These are phyloP conservation scores for Macaria liturata DNA, from an alignment of 2,888 invertebrate genomes.

Conservation along the genomic window DNA sequence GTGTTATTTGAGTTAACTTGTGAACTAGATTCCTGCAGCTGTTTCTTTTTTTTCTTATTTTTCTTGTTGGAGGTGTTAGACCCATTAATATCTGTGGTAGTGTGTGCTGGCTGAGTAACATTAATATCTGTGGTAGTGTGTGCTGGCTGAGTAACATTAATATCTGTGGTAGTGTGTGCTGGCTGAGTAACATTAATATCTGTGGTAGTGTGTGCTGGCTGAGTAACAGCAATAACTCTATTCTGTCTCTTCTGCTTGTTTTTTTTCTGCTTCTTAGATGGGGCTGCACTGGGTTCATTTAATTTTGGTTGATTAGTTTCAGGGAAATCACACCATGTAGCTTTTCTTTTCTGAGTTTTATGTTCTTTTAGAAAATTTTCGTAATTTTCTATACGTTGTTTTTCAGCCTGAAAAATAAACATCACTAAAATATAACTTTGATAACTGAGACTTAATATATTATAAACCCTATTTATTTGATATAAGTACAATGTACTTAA, in stretches of 20 bases:
- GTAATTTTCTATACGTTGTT: slow-evolving; percentile 76
- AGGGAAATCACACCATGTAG: slow-evolving; percentile 83
- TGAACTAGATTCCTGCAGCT: slow-evolving; percentile 17
- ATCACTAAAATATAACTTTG: too few relatives aligned
- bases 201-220: neutral
- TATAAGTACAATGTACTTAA: too few relatives aligned
- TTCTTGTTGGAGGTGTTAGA: slow-evolving; percentile 1
- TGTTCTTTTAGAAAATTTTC: slow-evolving; percentile 78
- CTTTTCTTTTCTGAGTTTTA: slow-evolving; percentile 68
- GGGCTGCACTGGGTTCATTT: slow-evolving; percentile 10
- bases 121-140: too few relatives aligned
- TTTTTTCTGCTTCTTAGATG: slow-evolving; percentile 43
- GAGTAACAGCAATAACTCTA: neutral
- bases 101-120: too few relatives aligned
- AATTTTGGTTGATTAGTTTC: slow-evolving; percentile 43
- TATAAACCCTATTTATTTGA: too few relatives aligned
- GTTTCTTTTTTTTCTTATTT: slow-evolving; percentile 29
- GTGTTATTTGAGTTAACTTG: neutral
- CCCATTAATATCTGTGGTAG: slow-evolving; percentile 5
- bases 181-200: slow-evolving; percentile 7
- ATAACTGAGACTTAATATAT: too few relatives aligned
- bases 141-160: neutral
- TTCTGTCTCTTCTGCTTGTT: slow-evolving; percentile 36
- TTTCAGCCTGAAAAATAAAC: slow-evolving; percentile 65
- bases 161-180: neutral